phyloP scores from a whole-genome alignment of 2,113 vertebrate species.

The Myodes glareolus region DNA sequence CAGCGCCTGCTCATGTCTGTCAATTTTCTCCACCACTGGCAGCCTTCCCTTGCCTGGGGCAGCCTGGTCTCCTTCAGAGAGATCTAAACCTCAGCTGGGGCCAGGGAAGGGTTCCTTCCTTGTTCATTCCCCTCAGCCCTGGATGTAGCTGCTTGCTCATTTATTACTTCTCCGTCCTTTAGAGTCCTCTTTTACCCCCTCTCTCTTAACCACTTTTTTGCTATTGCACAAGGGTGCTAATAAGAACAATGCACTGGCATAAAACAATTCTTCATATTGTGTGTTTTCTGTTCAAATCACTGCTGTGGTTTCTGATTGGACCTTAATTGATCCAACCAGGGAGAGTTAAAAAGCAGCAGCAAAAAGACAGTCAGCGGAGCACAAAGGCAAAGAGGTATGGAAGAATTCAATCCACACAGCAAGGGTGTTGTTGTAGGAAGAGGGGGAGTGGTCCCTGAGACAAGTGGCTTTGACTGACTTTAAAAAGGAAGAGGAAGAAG shows the following conservation, averaged over 20 bases:
- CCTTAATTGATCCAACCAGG: not conserved
- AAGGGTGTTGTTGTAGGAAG: not conserved
- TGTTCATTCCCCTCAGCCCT: not conserved
- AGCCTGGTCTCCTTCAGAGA: not conserved
- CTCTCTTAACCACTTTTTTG: not conserved
- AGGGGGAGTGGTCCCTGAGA: not conserved
- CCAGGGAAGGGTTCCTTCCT: not conserved
- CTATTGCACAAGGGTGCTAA: not conserved
- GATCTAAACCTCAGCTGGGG: not conserved
- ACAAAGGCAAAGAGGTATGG: not conserved
- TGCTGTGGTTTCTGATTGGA: not conserved
- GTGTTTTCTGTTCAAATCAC: conserved; percentile 21
- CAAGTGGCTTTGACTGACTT: not conserved
- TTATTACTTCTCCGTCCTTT: not conserved
- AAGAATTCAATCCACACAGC: not conserved
- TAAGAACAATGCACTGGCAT: not conserved
- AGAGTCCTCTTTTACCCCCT: not conserved
- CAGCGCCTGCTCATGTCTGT: not conserved
- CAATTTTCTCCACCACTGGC: not conserved
- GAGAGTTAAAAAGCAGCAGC: not conserved
- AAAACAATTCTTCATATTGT: not conserved
- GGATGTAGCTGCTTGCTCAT: not conserved
- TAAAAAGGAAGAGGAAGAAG: not conserved
- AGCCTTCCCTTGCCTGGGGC: not conserved
- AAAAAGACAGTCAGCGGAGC: not conserved